phyloP scores from a whole-genome alignment of 2,888 invertebrate species.

The Papilio demoleus region DNA sequence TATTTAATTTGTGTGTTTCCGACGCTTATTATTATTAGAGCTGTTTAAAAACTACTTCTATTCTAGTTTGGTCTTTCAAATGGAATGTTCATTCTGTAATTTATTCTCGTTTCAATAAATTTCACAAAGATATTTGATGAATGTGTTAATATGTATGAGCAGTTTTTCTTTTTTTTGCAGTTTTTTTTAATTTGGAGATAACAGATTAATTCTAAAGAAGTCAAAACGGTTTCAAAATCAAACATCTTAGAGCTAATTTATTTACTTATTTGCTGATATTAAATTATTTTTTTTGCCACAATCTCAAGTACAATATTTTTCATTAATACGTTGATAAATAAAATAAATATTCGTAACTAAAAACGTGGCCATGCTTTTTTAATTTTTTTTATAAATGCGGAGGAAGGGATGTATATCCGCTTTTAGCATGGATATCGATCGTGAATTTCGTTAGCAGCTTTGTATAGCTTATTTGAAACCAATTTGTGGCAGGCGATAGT shows the following conservation, averaged over 20 bases:
- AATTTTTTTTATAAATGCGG: not conserved
- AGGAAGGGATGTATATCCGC: not conserved
- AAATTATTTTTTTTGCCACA: not conserved
- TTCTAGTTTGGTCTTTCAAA: too few species aligned
- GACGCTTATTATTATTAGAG: not conserved
- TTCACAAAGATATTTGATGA: too few species aligned
- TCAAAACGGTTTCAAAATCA: too few species aligned
- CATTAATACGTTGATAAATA: not conserved
- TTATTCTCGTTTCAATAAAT: too few species aligned
- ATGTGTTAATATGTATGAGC: too few species aligned
- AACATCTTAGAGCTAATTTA: too few species aligned
- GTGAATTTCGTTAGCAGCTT: slow-evolving; percentile 1
- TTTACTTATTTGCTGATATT: too few species aligned
- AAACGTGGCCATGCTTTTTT: not conserved
- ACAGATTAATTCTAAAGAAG: too few species aligned
- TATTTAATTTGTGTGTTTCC: not conserved
- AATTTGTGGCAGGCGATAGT: slow-evolving; percentile 7
- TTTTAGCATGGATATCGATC: slow-evolving; percentile 13
- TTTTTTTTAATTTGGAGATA: too few species aligned
- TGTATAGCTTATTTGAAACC: slow-evolving; percentile 8
- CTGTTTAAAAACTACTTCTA: not conserved
- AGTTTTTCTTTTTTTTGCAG: too few species aligned
- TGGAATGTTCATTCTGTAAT: too few species aligned
- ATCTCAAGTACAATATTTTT: not conserved
- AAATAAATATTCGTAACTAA: not conserved